Base-by-base conservation (phyloP, 2,888 invertebrate species). In the Patella ulyssiponensis region DNA sequence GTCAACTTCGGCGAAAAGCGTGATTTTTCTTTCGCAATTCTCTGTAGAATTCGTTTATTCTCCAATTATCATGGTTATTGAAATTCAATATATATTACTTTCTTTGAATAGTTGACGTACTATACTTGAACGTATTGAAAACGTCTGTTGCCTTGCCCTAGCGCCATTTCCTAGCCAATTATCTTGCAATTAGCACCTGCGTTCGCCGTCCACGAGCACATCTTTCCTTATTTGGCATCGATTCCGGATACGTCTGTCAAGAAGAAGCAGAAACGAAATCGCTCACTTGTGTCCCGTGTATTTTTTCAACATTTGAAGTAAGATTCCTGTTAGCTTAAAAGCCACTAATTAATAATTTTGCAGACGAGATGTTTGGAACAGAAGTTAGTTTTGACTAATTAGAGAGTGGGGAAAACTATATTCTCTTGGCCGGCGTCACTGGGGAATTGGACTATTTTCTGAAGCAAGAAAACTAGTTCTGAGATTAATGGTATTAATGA, bases 101-200 rank as follows among this genome's bases (percentile, higher is more conserved):
- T 64, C 64, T 64, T 64, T 23, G 64, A 64, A 64, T 23, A 64
- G 23, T 20, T 64, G 64, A 64, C 64, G 64, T 20, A 20, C 20
- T 23, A 64, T 64, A 64, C 23, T 64, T 64, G 20, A 64, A 20
- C 64, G 64, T 64, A 64, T 64, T 64, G 64, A 64, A 64, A 23
- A 64, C 64, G 64, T 64, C 64, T 64, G 64, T 64, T 64, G 20
- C 23, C 20, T 64, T 20, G 23, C 23, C 64, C 20, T 64, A 20
- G 64, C 64, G 64, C 64, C 64, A 64, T 64, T 64, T 64, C 14
- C 64, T 12, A 64, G 64, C 64, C 64, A 64, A 64, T 64, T 64
- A 64, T 64, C 64, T 64, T 64, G 12, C 64, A 64, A 64, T 64
- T 64, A 64, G 23, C 64, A 64, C 64, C 64, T 64, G 64, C 64